phyloP scores from a whole-genome alignment of 2,113 vertebrate genomes.

The Pygoscelis adeliae region DNA sequence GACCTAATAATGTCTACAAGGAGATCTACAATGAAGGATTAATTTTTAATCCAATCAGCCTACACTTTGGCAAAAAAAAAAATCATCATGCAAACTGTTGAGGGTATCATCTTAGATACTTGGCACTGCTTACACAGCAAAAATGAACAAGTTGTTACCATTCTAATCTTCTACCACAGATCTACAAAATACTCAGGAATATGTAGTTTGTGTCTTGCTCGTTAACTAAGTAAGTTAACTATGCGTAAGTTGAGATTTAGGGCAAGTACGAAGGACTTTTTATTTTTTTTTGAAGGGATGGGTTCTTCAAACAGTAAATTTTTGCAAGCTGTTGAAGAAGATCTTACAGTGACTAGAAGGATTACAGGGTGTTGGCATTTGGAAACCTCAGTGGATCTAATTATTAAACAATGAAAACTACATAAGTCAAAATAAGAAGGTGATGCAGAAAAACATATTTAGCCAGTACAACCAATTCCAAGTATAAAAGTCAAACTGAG shows the following conservation, averaged over 20 bases:
- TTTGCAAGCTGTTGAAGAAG: neutral
- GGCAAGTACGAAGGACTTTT: neutral
- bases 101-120: neutral
- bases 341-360: neutral
- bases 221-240: neutral
- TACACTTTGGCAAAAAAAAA: neutral
- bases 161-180: neutral
- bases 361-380: neutral
- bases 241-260: neutral
- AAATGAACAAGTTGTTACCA: neutral
- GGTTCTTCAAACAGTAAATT: neutral
- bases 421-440: neutral
- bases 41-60: neutral
- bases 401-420: conserved; percentile 16
- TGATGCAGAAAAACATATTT: neutral
- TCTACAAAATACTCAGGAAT: neutral
- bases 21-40: neutral
- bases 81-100: neutral
- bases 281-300: neutral
- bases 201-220: neutral
- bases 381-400: neutral
- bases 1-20: neutral
- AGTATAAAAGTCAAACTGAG: neutral
- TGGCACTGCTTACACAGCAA: neutral
- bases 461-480: neutral